Percentiles rank a stretch among this genome's conserved stretches.
Evolutionary conservation across 1,140 invertebrate species (phyloP).

Genomic region (Telenomus remus): DNA sequence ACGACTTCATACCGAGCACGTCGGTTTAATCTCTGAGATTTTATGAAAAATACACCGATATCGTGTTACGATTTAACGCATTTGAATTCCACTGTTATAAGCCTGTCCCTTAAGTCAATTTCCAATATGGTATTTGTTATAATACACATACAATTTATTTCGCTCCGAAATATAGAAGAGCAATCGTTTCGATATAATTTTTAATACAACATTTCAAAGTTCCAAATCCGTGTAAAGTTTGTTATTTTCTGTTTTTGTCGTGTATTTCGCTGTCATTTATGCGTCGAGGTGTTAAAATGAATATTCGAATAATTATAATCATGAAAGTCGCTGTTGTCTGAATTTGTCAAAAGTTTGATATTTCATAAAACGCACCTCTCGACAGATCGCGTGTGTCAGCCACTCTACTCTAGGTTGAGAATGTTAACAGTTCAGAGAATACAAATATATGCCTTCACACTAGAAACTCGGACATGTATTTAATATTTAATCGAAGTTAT

Average conservation of each 20-base stretch:
- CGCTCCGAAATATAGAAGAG: no score
- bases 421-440: conserved; percentile 57
- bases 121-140: not conserved
- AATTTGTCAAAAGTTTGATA: conserved; percentile 57
- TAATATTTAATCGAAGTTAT: conserved; percentile 40
- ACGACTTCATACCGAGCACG: conserved; percentile 30
- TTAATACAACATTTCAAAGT: no score
- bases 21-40: conserved; percentile 37
- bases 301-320: conserved; percentile 55
- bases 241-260: conserved; percentile 34
- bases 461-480: conserved; percentile 56
- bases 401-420: conserved; percentile 54
- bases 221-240: not conserved
- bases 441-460: conserved; percentile 56
- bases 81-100: conserved; percentile 31
- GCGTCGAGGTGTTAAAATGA: conserved; percentile 24
- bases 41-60: conserved; percentile 55
- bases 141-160: no score
- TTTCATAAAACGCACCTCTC: conserved; percentile 55
- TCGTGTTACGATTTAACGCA: conserved; percentile 28
- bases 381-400: conserved; percentile 54
- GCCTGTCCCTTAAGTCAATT: conserved; percentile 11
- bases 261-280: conserved; percentile 28
- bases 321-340: conserved; percentile 52
- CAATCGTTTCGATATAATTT: no score